These are phyloP conservation scores for Drosophila tanythrix DNA, from an alignment of 2,888 invertebrate genomes.

Conservation along the genomic window DNA sequence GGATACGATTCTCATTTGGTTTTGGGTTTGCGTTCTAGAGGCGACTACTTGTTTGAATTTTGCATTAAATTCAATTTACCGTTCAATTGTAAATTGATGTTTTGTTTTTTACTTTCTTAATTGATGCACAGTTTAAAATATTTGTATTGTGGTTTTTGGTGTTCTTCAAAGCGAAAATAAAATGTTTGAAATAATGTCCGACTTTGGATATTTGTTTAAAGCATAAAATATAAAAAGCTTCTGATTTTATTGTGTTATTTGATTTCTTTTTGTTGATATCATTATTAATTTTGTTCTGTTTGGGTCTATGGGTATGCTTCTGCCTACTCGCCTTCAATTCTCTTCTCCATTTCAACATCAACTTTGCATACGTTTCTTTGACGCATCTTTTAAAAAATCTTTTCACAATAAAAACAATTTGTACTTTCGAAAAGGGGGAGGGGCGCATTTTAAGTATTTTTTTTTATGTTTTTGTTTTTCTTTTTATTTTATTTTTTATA, in stretches of 20 bases:
- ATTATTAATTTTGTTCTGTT: conserved; percentile 1
- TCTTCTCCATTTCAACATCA: conserved; percentile 52
- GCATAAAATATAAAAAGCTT: background rate
- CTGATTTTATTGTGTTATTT: background rate
- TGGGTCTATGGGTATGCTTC: conserved; percentile 39
- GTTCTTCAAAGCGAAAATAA: conserved; percentile 14
- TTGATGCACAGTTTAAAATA: background rate
- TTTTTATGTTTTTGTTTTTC: conserved; percentile 54
- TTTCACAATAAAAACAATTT: conserved; percentile 85
- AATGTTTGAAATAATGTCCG: background rate
- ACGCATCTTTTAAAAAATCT: conserved; percentile 65
- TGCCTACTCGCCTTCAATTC: conserved; percentile 40
- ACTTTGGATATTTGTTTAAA: conserved; percentile 15
- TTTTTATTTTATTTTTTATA: conserved; percentile 39
- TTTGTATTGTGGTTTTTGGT: background rate
- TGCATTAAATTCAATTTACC: conserved; percentile 4
- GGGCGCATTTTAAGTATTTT: conserved; percentile 79
- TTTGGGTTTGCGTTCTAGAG: conserved; percentile 31
- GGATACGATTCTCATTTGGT: conserved; percentile 9
- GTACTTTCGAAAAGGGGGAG: conserved; percentile 85
- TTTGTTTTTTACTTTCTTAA: background rate
- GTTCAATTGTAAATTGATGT: conserved; percentile 14
- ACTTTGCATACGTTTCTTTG: conserved; percentile 46
- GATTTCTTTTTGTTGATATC: background rate
- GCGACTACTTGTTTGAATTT: conserved; percentile 33